Conservation (phyloP, 2,113 vertebrate species). For the Calcarius ornatus region DNA sequence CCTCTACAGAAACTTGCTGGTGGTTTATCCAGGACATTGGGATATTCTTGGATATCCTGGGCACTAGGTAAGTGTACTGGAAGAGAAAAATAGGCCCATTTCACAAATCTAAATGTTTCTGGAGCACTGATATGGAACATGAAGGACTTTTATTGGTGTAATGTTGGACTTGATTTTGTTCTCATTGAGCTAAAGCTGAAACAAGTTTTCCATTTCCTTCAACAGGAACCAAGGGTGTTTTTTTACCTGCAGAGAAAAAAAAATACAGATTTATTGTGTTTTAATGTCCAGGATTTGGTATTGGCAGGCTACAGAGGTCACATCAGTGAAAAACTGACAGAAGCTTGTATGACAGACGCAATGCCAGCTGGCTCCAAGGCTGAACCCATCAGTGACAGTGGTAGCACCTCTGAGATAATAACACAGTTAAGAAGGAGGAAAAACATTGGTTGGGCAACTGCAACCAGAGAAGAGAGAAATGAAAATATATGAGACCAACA, state of each 20-base stretch:
- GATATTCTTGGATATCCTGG: conserved; percentile 72
- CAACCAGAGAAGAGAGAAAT: neutral
- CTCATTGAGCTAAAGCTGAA: neutral
- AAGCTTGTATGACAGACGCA: neutral
- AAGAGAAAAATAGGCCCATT: neutral
- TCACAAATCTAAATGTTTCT: neutral
- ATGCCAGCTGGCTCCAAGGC: neutral
- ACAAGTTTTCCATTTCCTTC: conserved; percentile 1
- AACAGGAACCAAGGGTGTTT: neutral
- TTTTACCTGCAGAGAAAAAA: neutral
- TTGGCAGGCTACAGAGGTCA: neutral
- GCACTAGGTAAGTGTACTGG: conserved; percentile 63
- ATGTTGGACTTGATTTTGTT: neutral
- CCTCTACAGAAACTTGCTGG: conserved; percentile 73
- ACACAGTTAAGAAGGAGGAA: neutral
- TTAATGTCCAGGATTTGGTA: neutral
- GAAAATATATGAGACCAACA: neutral
- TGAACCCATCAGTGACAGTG: neutral
- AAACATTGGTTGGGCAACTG: neutral
- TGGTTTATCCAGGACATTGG: conserved; percentile 65
- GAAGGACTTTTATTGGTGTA: neutral
- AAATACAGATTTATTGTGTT: neutral
- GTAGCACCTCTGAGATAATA: neutral
- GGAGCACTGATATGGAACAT: neutral
- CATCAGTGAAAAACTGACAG: neutral